Evolutionary conservation across 2,113 vertebrate genomes (phyloP).

Genomic region (Trematomus loennbergii): DNA sequence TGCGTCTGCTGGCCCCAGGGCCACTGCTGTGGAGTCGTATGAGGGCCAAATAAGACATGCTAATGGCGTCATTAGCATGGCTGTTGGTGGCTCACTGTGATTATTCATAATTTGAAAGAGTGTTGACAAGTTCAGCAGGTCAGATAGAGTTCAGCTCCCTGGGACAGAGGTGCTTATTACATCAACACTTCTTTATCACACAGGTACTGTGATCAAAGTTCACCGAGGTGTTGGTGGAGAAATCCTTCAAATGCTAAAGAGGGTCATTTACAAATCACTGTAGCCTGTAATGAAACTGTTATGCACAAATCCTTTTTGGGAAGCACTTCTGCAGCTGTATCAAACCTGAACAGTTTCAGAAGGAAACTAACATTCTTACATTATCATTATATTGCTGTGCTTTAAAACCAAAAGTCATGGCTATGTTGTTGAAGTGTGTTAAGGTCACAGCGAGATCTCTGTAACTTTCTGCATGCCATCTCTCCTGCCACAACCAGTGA

Average conservation of each 20-base stretch:
- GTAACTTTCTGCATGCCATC: not conserved
- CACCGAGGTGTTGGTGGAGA: not conserved
- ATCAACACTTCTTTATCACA: conserved; percentile 23
- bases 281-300: not conserved
- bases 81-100: conserved; percentile 73
- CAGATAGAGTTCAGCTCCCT: conserved; percentile 75
- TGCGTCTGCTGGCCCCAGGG: conserved; percentile 66
- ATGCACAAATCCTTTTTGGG: not conserved
- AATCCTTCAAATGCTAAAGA: not conserved
- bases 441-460: not conserved
- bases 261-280: not conserved
- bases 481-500: not conserved
- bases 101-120: conserved; percentile 79
- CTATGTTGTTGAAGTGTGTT: no score
- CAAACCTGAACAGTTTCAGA: not conserved
- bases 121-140: conserved; percentile 76
- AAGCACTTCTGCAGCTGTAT: not conserved
- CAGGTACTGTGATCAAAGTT: not conserved
- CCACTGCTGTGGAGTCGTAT: conserved; percentile 70
- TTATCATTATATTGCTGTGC: not conserved
- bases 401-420: not conserved
- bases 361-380: not conserved
- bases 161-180: conserved; percentile 35
- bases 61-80: conserved; percentile 71
- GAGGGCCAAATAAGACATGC: conserved; percentile 66